Evolutionary conservation across 2,888 invertebrate genomes (phyloP), one percentile per base, ranked within the genome.

Genomic region (Drosophila ezoana): DNA sequence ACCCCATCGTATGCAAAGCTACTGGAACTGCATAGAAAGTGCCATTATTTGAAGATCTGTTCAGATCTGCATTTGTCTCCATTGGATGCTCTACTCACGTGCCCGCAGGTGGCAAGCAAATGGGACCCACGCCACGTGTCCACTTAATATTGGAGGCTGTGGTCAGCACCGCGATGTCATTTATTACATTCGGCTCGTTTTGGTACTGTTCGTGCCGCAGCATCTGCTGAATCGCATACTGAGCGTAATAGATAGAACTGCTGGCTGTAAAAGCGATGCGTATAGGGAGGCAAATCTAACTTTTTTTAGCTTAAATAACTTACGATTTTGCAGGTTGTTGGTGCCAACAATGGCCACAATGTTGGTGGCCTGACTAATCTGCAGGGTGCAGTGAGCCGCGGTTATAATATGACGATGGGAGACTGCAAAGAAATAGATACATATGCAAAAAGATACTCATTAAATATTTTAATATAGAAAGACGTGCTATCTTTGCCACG

Each of bases 21-120:
- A 13, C 59, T 62, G 0, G 66, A 18, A 1, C 90, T 90, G 32
- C 2, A 20, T 0, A 35, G 1, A 8, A 1, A 11, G 0, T 2
- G 0, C 0, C 37, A 28, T 5, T 13, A 0, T 18, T 2, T 8
- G 9, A 1, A 18, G 18, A 10, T 8, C 0, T 9, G 0, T 1
- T 5, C 2, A 10, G n/a, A n/a, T n/a, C n/a, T n/a, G 2, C 4
- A 18, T 0, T 4, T 4, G 2, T 28, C 28, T 8, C 28, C 2
- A 1, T 4, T 4, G 0, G 6, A 8, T 3, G 2, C 13, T 47
- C 0, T 11, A 82, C 88, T 86, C 70, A 91, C 91, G 61, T 81
- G 63, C 91, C 91, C 23, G 81, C 79, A 53, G 94, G 94, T 0
- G 95, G 95, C 47, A 95, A 88, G 80, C 95, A 95, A 51, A 92